Base-by-base conservation (phyloP, 2,797 vertebrate genomes). In the Poecilia picta region DNA sequence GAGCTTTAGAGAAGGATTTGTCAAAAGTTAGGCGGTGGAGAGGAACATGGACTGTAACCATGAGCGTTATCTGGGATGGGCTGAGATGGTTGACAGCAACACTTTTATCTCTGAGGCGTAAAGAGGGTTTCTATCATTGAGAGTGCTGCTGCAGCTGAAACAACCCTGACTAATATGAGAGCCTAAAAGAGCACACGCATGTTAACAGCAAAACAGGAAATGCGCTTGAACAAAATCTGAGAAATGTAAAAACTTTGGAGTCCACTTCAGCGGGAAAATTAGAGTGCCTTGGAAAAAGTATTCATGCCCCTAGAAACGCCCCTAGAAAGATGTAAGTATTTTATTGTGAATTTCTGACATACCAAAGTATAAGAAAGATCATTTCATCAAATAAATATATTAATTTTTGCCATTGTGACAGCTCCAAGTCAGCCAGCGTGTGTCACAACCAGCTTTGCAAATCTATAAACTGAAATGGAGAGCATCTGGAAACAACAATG, bases 61-160 rank as follows among this genome's bases (percentile, higher is more conserved):
- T 70, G 76, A 74, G 77, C 71, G 71, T 73, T 82, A 74, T 75
- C 53, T 45, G 51, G 77, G 43, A 45, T 85, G 68, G 16, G 79
- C 73, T 77, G 83, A 64, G 47, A 46, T 81, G 76, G 84, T 87
- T 94, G 89, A 93, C 88, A 92, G 90, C 81, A 76, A n/a, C 80
- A 78, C 81, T 85, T 84, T 88, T 79, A 84, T 89, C 87, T 88
- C 76, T 78, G 73, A 36, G 73, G 75, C 20, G 25, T 89, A 88
- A 92, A 80, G 80, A 88, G 74, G 86, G 88, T 91, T 87, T 83
- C 84, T 80, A 89, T 91, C 89, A 85, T 39, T 49, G 59, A 70
- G 78, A 86, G 78, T 28, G 59, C 46, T 62, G 73, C 77, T 80
- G 79, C 72, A 53, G 79, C 28, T 47, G 47, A 70, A 73, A 76